Percentiles rank a stretch among this genome's conserved stretches.
Evolutionary conservation across 1,140 invertebrate genomes (phyloP).

Genomic region (Tetramorium simillimum): DNA sequence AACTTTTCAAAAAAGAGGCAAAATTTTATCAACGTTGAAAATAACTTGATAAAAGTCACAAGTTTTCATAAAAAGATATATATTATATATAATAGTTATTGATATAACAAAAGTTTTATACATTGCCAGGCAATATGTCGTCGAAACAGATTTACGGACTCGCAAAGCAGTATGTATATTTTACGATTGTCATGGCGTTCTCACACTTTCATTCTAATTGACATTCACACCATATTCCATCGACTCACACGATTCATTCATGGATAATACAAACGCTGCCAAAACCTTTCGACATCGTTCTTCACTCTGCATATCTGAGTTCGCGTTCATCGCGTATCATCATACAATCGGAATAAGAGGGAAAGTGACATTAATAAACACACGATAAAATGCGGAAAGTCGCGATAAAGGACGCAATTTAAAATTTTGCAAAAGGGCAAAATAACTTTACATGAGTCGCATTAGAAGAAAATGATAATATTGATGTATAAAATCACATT

Average conservation of each 20-base stretch:
- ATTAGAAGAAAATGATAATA: neutral
- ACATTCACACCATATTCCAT: constrained; percentile 39
- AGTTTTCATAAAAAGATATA: no score
- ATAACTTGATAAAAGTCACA: no score
- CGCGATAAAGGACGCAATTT: neutral
- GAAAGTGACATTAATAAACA: constrained; percentile 5
- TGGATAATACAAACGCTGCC: neutral
- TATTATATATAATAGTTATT: no score
- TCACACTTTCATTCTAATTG: constrained; percentile 17
- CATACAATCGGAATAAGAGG: constrained; percentile 44
- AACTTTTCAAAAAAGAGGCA: neutral
- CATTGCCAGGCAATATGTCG: no score
- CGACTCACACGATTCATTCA: neutral
- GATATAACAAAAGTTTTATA: no score
- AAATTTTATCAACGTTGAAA: no score
- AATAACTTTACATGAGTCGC: neutral
- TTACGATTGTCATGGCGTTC: neutral
- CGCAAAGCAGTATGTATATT: no score
- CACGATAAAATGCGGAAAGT: neutral
- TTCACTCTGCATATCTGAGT: constrained; percentile 65
- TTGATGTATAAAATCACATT: neutral
- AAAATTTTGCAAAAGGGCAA: neutral
- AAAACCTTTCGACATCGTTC: constrained; percentile 55
- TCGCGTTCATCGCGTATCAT: constrained; percentile 30
- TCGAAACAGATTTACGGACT: no score